Evolutionary conservation across 2,888 invertebrate genomes (phyloP).

Genomic region (Orthosia cruda): DNA sequence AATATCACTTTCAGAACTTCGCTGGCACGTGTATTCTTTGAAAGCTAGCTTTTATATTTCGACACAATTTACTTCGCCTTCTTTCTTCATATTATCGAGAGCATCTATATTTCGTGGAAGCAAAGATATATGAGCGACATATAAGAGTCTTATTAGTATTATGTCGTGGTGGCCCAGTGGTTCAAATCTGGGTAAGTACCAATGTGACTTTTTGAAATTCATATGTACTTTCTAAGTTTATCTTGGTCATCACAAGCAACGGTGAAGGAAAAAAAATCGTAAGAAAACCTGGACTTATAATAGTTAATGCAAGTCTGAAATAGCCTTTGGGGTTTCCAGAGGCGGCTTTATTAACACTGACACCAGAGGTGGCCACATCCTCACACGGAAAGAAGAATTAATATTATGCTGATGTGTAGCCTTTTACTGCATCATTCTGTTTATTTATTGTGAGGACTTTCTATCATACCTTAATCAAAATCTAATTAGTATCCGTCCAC

Average conservation of each 20-base stretch:
- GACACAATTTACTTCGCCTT: not conserved
- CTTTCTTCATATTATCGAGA: not conserved
- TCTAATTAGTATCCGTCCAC: constrained; percentile 48
- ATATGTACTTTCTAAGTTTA: too few species aligned
- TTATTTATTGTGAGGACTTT: not conserved
- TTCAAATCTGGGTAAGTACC: too few species aligned
- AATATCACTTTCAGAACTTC: constrained; percentile 19
- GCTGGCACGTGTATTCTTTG: constrained; percentile 6
- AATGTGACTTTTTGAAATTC: too few species aligned
- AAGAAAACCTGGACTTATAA: too few species aligned
- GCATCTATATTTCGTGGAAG: not conserved
- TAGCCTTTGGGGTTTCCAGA: too few species aligned
- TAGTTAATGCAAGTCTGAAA: too few species aligned
- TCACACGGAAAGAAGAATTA: too few species aligned
- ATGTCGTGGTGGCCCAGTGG: too few species aligned
- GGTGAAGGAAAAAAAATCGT: too few species aligned
- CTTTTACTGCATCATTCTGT: not conserved
- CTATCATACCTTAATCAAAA: constrained; percentile 20
- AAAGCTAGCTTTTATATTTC: not conserved
- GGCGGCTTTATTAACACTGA: too few species aligned
- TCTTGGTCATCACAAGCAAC: too few species aligned
- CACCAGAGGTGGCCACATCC: too few species aligned
- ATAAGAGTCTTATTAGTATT: not conserved
- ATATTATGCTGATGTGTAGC: not conserved
- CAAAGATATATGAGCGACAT: not conserved